Conservation (phyloP, 2,797 vertebrate species). For the Trachurus trachurus region DNA sequence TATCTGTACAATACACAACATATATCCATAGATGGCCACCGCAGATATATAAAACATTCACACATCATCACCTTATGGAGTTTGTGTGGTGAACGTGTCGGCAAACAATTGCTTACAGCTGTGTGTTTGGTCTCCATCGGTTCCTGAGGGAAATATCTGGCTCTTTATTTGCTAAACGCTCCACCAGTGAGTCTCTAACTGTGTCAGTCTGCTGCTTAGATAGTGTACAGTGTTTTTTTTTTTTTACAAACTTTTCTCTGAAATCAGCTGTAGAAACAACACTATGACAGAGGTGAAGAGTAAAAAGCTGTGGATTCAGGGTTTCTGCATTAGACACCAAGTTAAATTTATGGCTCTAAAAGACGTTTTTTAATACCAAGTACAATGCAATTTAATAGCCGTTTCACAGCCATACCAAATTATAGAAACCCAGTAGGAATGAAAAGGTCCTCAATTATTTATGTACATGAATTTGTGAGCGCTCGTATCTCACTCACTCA, state of each 20-base stretch:
- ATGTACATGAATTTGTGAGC: no score
- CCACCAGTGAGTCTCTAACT: not conserved
- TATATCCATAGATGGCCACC: not conserved
- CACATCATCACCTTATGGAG: not conserved
- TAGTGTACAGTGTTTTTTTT: not conserved
- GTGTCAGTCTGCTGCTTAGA: not conserved
- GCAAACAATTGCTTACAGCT: not conserved
- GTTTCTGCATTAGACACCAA: not conserved
- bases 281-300: not conserved
- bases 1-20: no score
- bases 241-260: not conserved
- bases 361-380: no score
- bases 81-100: not conserved
- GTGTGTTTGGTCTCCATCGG: conserved; percentile 1
- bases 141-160: not conserved
- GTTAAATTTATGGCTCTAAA: no score
- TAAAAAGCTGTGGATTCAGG: not conserved
- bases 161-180: not conserved
- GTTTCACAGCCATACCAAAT: no score
- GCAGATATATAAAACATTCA: not conserved
- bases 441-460: no score
- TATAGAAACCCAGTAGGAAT: no score
- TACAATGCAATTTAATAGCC: no score
- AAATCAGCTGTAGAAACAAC: not conserved
- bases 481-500: no score